Evolutionary conservation across 2,888 invertebrate species (phyloP).

Genomic region (Pyrocoelia pectoralis): DNA sequence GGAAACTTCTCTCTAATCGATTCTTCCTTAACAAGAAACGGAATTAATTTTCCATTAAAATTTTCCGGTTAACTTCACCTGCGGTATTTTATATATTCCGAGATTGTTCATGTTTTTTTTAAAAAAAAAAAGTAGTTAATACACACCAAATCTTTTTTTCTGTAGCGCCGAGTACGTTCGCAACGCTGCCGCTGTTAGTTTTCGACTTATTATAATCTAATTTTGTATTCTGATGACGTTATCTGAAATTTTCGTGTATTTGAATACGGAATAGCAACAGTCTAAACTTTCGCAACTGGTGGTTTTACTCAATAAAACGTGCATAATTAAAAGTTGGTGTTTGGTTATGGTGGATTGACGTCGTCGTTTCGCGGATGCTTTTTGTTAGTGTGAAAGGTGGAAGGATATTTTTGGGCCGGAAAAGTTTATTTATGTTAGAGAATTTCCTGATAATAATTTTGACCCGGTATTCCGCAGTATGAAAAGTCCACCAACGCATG

Average conservation of each 20-base stretch:
- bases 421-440: background rate
- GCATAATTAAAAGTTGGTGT: background rate
- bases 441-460: slow-evolving; percentile 17
- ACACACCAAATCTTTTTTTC: too few relatives aligned
- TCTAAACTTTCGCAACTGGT: slow-evolving; percentile 16
- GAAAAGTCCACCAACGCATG: slow-evolving; percentile 31
- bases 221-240: background rate
- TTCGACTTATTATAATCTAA: background rate
- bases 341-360: background rate
- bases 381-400: background rate
- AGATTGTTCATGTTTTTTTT: background rate
- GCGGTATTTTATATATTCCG: background rate
- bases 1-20: background rate
- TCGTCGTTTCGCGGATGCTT: background rate
- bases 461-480: slow-evolving; percentile 19
- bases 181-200: too few relatives aligned
- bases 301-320: slow-evolving; percentile 16
- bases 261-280: slow-evolving; percentile 12
- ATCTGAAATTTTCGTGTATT: background rate
- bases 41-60: slow-evolving; percentile 4
- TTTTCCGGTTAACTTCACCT: background rate
- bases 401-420: background rate
- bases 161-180: too few relatives aligned
- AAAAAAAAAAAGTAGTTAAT: too few relatives aligned
- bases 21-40: background rate